phyloP scores from a whole-genome alignment of 2,797 vertebrate genomes.

The Pogoniulus pusillus region DNA sequence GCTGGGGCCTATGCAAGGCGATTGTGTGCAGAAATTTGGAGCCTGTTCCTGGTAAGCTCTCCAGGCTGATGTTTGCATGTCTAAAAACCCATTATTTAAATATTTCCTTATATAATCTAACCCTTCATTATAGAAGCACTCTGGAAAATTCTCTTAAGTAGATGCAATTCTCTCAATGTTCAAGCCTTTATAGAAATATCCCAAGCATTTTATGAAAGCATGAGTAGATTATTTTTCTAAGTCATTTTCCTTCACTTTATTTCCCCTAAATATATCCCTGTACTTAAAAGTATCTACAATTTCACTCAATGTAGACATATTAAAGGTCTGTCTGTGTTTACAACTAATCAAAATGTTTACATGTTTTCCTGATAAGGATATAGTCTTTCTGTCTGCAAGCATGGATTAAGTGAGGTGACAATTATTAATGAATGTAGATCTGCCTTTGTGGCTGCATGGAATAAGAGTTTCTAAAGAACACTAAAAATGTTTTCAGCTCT shows the following conservation, averaged over 20 bases:
- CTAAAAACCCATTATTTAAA: not conserved
- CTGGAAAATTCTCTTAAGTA: not conserved
- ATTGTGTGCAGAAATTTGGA: no score
- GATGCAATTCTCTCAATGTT: not conserved
- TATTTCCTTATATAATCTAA: not conserved
- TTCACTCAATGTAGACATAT: slow-evolving; percentile 51
- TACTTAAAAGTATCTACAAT: slow-evolving; percentile 19
- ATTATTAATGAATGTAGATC: slow-evolving; percentile 75
- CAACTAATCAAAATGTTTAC: slow-evolving; percentile 65
- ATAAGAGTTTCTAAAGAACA: slow-evolving; percentile 44
- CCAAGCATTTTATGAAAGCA: not conserved
- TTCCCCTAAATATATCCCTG: slow-evolving; percentile 30
- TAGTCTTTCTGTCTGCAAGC: slow-evolving; percentile 55
- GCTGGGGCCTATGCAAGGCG: no score
- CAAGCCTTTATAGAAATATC: not conserved
- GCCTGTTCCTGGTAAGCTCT: no score
- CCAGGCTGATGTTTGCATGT: not conserved
- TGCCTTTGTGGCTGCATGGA: slow-evolving; percentile 47
- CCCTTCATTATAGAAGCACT: not conserved
- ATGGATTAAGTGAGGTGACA: slow-evolving; percentile 64
- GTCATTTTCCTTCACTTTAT: slow-evolving; percentile 13
- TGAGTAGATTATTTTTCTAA: slow-evolving; percentile 3
- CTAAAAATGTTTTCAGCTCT: slow-evolving; percentile 68
- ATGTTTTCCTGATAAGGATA: slow-evolving; percentile 60
- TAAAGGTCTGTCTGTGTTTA: slow-evolving; percentile 63